These are phyloP conservation scores for Clanis bilineata DNA, from an alignment of 2,888 invertebrate genomes.

Conservation along the genomic window DNA sequence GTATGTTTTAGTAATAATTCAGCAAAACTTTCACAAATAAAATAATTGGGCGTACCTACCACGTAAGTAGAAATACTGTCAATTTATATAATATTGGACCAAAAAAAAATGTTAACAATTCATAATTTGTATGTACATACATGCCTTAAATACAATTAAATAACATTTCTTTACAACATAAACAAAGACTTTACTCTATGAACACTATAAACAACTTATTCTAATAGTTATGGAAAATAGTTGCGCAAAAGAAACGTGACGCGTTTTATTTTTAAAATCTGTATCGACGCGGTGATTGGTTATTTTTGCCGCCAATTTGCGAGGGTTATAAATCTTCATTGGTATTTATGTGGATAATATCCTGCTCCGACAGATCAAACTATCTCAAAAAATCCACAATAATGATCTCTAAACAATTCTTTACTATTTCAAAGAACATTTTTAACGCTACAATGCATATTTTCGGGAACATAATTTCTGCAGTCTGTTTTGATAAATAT, in stretches of 20 bases:
- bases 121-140: not conserved
- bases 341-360: not conserved
- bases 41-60: no score
- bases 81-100: no score
- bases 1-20: no score
- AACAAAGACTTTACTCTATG: not conserved
- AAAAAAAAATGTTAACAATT: not conserved
- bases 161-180: not conserved
- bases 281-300: conserved; percentile 44
- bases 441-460: not conserved
- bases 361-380: not conserved
- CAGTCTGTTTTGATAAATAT: not conserved
- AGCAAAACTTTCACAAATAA: no score
- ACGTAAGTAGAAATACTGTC: no score
- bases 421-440: not conserved
- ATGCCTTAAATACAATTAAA: not conserved
- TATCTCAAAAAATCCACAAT: no score
- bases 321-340: not conserved
- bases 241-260: conserved; percentile 44
- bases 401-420: no score
- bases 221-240: conserved; percentile 25
- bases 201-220: not conserved
- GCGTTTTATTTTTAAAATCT: conserved; percentile 41
- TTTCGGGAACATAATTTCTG: not conserved
- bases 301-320: not conserved